Evolutionary conservation across 2,797 vertebrate genomes (phyloP), one percentile per base, ranked within the genome.

Genomic region (Chrosomus eos): DNA sequence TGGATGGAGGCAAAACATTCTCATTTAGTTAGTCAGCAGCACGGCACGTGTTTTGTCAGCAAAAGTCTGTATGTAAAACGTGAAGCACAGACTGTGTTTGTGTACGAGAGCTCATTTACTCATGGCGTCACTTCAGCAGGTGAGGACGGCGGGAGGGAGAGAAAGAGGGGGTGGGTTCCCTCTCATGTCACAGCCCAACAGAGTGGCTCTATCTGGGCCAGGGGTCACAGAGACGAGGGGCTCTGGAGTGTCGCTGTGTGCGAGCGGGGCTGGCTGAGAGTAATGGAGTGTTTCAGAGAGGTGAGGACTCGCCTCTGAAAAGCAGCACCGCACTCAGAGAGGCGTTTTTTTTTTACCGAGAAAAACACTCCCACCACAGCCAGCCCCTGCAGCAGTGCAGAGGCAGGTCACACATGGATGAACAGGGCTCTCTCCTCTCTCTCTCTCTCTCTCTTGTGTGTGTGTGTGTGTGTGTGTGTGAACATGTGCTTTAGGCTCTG

Each of bases 351-450:
- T 85, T 85, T 72, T 73, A 80, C 77, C 7, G 67, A 80, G 68
- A 81, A 78, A 85, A 85, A 87, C 81, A 83, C 85, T 87, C 81
- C 85, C 64, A 77, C 88, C 73, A 87, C 83, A 87, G 81, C 86
- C 88, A 82, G 75, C 73, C 75, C 84, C 87, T 89, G 86, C 86
- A 89, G 86, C 84, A 86, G 84, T 87, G 86, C 86, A 87, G 88
- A 89, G 88, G 84, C 86, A 84, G 86, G 88, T 89, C 86, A 87
- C 80, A 85, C 86, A 85, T 85, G 88, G 86, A 87, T 87, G 86
- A 89, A 84, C 84, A 86, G 72, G 38, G 68, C 33, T 76, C 53
- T 66, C 68, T 40, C 31, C 5, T 38, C 23, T n/a, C 16, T 72
- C 36, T 38, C 7, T 38, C 7, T 38, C 7, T 58, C 4, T 38